These are phyloP conservation scores for Podarcis raffonei DNA, from an alignment of 2,113 vertebrate genomes.

Conservation along the genomic window DNA sequence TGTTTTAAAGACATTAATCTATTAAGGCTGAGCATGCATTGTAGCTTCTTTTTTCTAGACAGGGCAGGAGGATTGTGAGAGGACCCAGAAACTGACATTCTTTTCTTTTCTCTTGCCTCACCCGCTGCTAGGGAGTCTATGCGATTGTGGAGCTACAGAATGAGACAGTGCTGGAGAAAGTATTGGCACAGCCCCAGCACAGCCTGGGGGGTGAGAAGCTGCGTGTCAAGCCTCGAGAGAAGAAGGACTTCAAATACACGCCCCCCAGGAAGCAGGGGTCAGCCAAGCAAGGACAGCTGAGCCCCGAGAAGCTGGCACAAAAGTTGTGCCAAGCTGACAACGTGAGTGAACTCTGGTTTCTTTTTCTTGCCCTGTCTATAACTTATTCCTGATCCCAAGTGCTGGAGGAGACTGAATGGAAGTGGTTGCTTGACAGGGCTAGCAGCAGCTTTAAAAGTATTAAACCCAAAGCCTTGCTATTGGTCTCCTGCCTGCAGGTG, in stretches of 20 bases:
- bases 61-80: neutral
- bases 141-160: slow-evolving; percentile 88
- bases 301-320: slow-evolving; percentile 71
- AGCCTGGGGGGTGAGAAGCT: slow-evolving; percentile 78
- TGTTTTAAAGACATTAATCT: neutral
- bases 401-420: fast-evolving
- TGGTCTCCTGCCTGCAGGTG: too few species aligned
- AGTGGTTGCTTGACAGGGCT: fast-evolving
- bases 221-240: slow-evolving; percentile 84
- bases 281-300: slow-evolving; percentile 59
- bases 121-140: slow-evolving; percentile 80
- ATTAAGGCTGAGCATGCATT: neutral
- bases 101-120: neutral
- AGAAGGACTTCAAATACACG: slow-evolving; percentile 85
- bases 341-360: slow-evolving; percentile 66
- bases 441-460: too few species aligned
- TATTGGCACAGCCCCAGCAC: slow-evolving; percentile 78
- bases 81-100: neutral
- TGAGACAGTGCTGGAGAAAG: slow-evolving; percentile 55
- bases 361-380: too few species aligned
- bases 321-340: slow-evolving; percentile 76
- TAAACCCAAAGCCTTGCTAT: neutral
- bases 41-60: too few species aligned
- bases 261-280: slow-evolving; percentile 70
- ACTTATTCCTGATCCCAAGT: fast-evolving